phyloP scores from a whole-genome alignment of 2,888 invertebrate species.

The Papilio demoleus region DNA sequence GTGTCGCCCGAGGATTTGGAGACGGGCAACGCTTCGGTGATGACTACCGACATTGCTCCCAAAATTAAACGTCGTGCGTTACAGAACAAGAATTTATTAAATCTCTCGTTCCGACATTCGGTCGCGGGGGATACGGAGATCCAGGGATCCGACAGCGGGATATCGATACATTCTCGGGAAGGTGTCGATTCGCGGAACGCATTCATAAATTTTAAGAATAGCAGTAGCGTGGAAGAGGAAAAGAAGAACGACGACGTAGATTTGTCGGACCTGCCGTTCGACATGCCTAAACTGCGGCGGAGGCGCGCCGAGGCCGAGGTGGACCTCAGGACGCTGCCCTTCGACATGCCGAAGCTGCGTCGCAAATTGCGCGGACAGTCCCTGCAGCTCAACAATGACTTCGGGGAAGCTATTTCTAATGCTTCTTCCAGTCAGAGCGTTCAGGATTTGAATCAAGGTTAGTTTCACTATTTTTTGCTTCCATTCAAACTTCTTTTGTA shows the following conservation, averaged over 20 bases:
- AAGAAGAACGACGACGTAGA: slow-evolving; percentile 85
- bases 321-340: slow-evolving; percentile 92
- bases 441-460: slow-evolving; percentile 88
- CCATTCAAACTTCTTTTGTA: too few species aligned
- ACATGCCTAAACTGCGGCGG: slow-evolving; percentile 93
- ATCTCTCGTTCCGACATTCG: slow-evolving; percentile 85
- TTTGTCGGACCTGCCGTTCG: slow-evolving; percentile 92
- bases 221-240: slow-evolving; percentile 81
- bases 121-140: slow-evolving; percentile 89
- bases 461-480: slow-evolving; percentile 52
- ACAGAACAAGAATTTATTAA: slow-evolving; percentile 90
- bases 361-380: slow-evolving; percentile 87
- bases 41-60: slow-evolving; percentile 79
- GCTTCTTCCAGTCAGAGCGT: slow-evolving; percentile 93
- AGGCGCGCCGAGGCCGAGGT: slow-evolving; percentile 89
- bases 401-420: slow-evolving; percentile 89
- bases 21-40: slow-evolving; percentile 69
- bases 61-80: slow-evolving; percentile 87
- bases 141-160: slow-evolving; percentile 94
- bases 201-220: slow-evolving; percentile 84
- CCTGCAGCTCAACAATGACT: slow-evolving; percentile 84
- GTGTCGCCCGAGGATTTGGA: slow-evolving; percentile 88
- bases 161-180: slow-evolving; percentile 92
- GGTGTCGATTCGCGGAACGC: slow-evolving; percentile 88
- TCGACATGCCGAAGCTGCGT: slow-evolving; percentile 95